A percentile compares a stretch with the other conserved stretches of the same genome.
phyloP scores from a whole-genome alignment of 1,140 invertebrate species.

The Drosophila ambigua region DNA sequence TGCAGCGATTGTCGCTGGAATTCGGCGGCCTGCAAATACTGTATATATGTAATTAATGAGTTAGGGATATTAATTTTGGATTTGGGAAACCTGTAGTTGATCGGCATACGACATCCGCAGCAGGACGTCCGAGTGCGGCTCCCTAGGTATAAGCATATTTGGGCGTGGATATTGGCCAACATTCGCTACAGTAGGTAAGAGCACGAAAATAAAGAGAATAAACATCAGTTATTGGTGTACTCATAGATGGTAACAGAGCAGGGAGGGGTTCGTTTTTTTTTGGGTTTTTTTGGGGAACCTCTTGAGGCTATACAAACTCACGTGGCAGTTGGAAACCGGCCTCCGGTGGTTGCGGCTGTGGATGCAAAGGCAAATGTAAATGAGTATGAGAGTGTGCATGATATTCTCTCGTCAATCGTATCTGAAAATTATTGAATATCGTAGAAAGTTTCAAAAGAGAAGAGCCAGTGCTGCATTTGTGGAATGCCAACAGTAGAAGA shows the following conservation, averaged over 20 bases:
- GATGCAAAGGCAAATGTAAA: conserved; percentile 93
- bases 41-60: conserved; percentile 84
- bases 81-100: conserved; percentile 83
- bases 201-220: background rate
- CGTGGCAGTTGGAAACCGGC: conserved; percentile 85
- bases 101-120: conserved; percentile 84
- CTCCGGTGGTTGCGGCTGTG: conserved; percentile 90
- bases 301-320: conserved; percentile 83
- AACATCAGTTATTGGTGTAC: conserved; percentile 7
- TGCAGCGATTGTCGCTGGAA: conserved; percentile 83
- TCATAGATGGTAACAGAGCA: conserved; percentile 6
- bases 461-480: conserved; percentile 73
- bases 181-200: conserved; percentile 67
- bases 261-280: background rate
- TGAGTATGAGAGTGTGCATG: conserved; percentile 91
- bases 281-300: background rate
- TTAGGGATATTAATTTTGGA: conserved; percentile 58
- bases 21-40: conserved; percentile 84
- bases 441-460: conserved; percentile 77
- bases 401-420: conserved; percentile 84
- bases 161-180: conserved; percentile 84
- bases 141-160: conserved; percentile 84
- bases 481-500: conserved; percentile 42
- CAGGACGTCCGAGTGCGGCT: conserved; percentile 83
- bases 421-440: conserved; percentile 84